These are phyloP conservation scores for Epinotia ramella DNA, from an alignment of 2,888 invertebrate species.

Conservation along the genomic window DNA sequence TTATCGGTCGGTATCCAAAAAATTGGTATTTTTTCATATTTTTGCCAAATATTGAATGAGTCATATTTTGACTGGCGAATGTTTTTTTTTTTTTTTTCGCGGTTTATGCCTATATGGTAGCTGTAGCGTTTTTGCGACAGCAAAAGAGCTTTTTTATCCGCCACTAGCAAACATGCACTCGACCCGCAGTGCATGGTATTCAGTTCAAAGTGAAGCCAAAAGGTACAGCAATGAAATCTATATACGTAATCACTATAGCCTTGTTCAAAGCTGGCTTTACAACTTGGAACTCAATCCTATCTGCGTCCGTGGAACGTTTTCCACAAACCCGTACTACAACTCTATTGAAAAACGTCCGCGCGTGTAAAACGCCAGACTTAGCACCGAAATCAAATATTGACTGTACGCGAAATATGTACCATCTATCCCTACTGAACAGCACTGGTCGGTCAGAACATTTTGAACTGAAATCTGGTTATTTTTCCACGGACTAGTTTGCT, in stretches of 20 bases:
- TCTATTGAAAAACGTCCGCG: conserved; percentile 34
- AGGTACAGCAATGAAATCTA: conserved; percentile 5
- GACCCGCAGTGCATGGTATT: not conserved
- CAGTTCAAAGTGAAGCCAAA: not conserved
- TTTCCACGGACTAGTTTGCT: not conserved
- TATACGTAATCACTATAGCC: conserved; percentile 9
- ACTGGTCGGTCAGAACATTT: conserved; percentile 6
- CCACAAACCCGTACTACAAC: conserved; percentile 4
- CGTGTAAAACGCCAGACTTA: conserved; percentile 31
- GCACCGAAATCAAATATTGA: conserved; percentile 36
- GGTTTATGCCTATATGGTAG: no score
- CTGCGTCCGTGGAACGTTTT: conserved; percentile 8
- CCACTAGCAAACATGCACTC: no score
- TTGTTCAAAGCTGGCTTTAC: conserved; percentile 27
- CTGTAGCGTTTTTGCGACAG: no score
- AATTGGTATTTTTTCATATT: no score
- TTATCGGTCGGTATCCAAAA: no score
- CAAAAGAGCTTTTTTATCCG: no score
- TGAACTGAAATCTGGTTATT: conserved; percentile 6
- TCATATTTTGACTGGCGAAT: no score
- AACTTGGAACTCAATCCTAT: conserved; percentile 24
- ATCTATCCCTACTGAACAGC: conserved; percentile 10
- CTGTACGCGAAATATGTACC: conserved; percentile 30
- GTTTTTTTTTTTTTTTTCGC: no score
- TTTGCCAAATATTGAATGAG: no score